Percentiles rank a stretch among this genome's conserved stretches.
Evolutionary conservation across 1,140 invertebrate species (phyloP).

Genomic region (Temnothorax longispinosus): DNA sequence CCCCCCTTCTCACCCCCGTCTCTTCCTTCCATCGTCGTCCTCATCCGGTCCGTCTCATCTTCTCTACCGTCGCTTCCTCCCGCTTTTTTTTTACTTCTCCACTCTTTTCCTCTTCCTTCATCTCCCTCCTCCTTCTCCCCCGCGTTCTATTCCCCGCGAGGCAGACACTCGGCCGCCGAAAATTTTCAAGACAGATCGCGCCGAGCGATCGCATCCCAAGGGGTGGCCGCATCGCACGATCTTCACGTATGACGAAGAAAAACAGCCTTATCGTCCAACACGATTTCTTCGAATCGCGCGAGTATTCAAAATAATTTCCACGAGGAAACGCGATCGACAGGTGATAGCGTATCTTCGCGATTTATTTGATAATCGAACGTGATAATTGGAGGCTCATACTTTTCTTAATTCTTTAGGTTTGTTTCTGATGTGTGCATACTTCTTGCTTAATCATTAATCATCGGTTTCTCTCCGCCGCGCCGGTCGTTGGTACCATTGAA

Average conservation of each 20-base stretch:
- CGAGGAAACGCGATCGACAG: background rate
- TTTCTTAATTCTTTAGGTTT: background rate
- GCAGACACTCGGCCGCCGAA: slow-evolving; percentile 1
- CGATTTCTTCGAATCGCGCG: no score
- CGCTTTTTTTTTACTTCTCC: slow-evolving; percentile 8
- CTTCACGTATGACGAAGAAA: background rate
- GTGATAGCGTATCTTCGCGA: background rate
- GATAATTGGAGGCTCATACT: background rate
- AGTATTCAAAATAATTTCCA: background rate
- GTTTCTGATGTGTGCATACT: background rate
- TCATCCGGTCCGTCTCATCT: slow-evolving; percentile 43
- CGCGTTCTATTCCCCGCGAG: background rate
- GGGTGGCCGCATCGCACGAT: background rate
- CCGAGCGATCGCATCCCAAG: background rate
- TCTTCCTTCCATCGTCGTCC: slow-evolving; percentile 29
- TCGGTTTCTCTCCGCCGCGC: background rate
- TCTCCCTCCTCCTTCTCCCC: background rate
- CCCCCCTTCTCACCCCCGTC: slow-evolving; percentile 34
- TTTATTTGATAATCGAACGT: slow-evolving; percentile 11
- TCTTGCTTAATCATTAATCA: slow-evolving; percentile 29
- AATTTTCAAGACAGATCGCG: slow-evolving; percentile 6
- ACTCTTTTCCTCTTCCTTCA: slow-evolving; percentile 3
- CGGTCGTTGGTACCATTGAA: background rate
- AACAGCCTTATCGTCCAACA: background rate
- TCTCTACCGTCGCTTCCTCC: slow-evolving; percentile 50